Evolutionary conservation across 1,140 invertebrate genomes (phyloP).

Genomic region (Anoplophora glabripennis): DNA sequence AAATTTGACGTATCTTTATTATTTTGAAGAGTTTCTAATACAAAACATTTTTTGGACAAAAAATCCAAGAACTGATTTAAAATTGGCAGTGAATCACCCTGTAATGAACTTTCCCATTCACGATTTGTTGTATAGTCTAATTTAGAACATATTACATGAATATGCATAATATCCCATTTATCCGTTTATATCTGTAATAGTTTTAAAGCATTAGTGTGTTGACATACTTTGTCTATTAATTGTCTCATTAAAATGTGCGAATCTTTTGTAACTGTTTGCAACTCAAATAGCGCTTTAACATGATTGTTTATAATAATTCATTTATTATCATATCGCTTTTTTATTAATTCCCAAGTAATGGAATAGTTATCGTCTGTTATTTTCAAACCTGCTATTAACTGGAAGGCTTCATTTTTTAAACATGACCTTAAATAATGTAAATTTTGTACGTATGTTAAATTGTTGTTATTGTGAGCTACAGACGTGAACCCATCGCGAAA

Average conservation of each 20-base stretch:
- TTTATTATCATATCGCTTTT: conserved; percentile 18
- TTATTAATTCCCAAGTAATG: conserved; percentile 10
- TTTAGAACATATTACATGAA: conserved; percentile 7
- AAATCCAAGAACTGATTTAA: conserved; percentile 8
- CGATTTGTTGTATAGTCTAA: neutral
- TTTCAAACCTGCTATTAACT: conserved; percentile 18
- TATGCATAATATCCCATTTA: conserved; percentile 12
- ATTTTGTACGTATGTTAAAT: conserved; percentile 32
- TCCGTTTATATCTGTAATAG: neutral
- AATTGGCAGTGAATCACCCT: neutral
- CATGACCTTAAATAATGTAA: conserved; percentile 34
- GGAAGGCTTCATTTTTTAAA: conserved; percentile 28
- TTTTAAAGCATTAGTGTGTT: conserved; percentile 5
- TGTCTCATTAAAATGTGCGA: conserved; percentile 11
- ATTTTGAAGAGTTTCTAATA: no score
- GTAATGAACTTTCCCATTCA: conserved; percentile 11
- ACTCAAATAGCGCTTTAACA: conserved; percentile 7
- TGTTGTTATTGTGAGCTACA: conserved; percentile 35
- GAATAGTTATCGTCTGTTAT: conserved; percentile 11
- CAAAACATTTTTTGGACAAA: conserved; percentile 8
- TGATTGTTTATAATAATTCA: conserved; percentile 15
- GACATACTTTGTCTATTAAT: conserved; percentile 2
- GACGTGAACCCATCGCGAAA: conserved; percentile 40
- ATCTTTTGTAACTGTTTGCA: neutral
- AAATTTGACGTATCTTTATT: no score